Base-by-base conservation (phyloP, 2,888 invertebrate species). In the Rosalia funebris region DNA sequence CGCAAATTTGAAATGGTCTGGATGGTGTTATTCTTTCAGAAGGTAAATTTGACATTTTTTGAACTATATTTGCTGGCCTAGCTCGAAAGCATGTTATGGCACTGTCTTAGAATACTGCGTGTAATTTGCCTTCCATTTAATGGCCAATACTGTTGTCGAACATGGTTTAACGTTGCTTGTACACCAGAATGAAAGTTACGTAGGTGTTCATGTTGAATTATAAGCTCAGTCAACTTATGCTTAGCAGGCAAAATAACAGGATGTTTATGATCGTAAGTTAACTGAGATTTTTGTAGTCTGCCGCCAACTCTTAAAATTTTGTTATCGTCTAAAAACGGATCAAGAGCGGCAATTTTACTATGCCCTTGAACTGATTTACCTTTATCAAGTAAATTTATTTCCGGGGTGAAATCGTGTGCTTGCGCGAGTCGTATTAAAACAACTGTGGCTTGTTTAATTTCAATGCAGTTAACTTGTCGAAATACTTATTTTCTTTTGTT, bases 111-210 rank as follows among this genome's bases (percentile, higher is more conserved):
- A n/a, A n/a, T n/a, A n/a, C 39, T 60, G 34, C 60, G 56, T 62
- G 52, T 37, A 67, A 48, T 37, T 57, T 54, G 25, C 17, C 65
- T 34, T 19, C 63, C 70, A 1, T 55, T 39, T 5, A 69, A 32
- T n/a, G 65, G 62, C 70, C 70, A 72, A 63, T 62, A 72, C 48
- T 61, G 46, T 37, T 70, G 56, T 14, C 68, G 36, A 10, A 73
- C 10, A 9, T 63, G 52, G 15, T 63, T 50, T 39, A 71, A 44
- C 4, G 61, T 45, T 32, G 39, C 37, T 25, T 67, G 62, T 34
- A 57, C 56, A 4, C 44, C 44, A 5, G 44, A 9, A 12, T 45
- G 25, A 4, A 45, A 25, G 12, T 45, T 20, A 12, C n/a, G n/a
- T 45, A 1, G 1, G 53, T 52, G 52, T 9, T 11, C 39, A 37